These are phyloP conservation scores for Phthorimaea operculella DNA, from an alignment of 1,140 invertebrate species.

Conservation along the genomic window DNA sequence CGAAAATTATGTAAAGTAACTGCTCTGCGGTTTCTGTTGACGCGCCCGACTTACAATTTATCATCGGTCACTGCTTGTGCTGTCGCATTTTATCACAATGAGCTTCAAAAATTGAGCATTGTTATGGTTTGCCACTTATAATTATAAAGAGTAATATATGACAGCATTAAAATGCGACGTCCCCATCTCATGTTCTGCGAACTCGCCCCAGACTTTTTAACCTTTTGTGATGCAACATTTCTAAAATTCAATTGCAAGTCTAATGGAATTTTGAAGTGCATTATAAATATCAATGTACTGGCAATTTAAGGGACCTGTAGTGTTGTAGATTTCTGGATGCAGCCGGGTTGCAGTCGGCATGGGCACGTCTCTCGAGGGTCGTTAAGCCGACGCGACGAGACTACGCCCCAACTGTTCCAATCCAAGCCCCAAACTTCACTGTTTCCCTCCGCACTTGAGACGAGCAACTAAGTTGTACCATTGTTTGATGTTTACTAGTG, in stretches of 20 bases:
- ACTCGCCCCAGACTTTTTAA: no score
- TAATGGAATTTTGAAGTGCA: background rate
- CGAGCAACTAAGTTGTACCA: background rate
- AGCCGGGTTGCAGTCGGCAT: background rate
- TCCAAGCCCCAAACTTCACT: background rate
- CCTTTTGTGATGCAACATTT: background rate
- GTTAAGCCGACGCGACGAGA: conserved; percentile 16
- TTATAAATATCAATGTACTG: background rate
- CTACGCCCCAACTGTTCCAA: background rate
- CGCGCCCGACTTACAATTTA: background rate
- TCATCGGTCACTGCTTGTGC: background rate
- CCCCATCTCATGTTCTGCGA: no score
- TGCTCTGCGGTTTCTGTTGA: background rate
- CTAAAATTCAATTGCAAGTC: background rate
- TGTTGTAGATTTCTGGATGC: no score
- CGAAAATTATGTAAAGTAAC: background rate
- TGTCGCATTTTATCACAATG: background rate
- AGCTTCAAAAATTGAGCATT: background rate
- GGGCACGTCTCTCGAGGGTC: conserved; percentile 15
- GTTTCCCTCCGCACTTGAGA: background rate
- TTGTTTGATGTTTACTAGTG: background rate
- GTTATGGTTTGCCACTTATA: background rate
- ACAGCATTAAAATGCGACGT: no score
- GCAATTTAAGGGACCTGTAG: background rate
- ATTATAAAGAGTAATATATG: no score